A percentile compares a stretch with the other conserved stretches of the same genome.
These are phyloP conservation scores for Acronicta alni DNA, from an alignment of 2,888 invertebrate species.

Conservation along the genomic window DNA sequence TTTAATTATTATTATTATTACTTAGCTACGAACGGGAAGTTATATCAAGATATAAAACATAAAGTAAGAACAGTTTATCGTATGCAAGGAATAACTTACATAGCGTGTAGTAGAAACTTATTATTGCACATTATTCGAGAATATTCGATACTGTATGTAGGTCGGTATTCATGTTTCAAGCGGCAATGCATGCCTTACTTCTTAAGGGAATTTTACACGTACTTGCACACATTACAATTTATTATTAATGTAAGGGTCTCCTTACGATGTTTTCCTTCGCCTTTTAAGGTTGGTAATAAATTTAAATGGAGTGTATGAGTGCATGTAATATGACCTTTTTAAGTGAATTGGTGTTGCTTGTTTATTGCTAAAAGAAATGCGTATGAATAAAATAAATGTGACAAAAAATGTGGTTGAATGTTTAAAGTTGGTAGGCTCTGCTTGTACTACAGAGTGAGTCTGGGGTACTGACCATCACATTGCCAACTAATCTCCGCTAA, in stretches of 20 bases:
- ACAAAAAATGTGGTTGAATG: no score
- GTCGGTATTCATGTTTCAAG: slow-evolving; percentile 21
- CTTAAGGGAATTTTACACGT: slow-evolving; percentile 32
- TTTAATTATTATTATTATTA: no score
- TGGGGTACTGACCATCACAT: no score
- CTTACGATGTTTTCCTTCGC: slow-evolving; percentile 24
- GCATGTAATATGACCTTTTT: slow-evolving; percentile 35
- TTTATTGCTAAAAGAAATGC: slow-evolving; percentile 14
- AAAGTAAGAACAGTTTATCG: no score
- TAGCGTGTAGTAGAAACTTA: slow-evolving; percentile 17
- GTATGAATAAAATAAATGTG: slow-evolving; percentile 15
- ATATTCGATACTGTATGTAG: slow-evolving; percentile 22
- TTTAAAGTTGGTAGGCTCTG: no score
- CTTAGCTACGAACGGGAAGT: no score
- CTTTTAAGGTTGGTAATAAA: slow-evolving; percentile 33
- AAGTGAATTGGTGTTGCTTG: slow-evolving; percentile 46
- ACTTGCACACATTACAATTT: slow-evolving; percentile 26
- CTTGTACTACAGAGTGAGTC: no score
- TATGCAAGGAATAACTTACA: no score
- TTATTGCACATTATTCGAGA: slow-evolving; percentile 35
- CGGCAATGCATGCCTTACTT: slow-evolving; percentile 26
- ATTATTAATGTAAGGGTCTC: slow-evolving; percentile 40
- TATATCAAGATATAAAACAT: no score
- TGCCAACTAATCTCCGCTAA: no score
- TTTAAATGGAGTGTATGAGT: slow-evolving; percentile 35